Conservation (phyloP, 2,888 invertebrate species). For the Athrips mouffetella region DNA sequence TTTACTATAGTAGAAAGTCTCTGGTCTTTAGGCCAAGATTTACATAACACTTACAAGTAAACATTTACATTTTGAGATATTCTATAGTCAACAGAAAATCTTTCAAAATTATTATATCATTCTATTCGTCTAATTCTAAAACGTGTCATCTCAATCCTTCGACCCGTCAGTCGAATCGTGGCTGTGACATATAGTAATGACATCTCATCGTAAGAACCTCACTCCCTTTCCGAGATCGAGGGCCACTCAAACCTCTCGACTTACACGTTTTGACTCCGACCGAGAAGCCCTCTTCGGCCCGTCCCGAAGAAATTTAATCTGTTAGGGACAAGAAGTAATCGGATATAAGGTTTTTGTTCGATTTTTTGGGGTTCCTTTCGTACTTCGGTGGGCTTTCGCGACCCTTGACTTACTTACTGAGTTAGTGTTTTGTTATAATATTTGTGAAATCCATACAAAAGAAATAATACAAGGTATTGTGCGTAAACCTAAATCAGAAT, state of each 20-base stretch:
- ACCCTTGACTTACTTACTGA: too few relatives aligned
- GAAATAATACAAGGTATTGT: too few relatives aligned
- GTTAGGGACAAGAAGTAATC: conserved; percentile 38
- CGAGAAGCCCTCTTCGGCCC: conserved; percentile 7
- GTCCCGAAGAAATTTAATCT: conserved; percentile 47
- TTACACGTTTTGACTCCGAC: conserved; percentile 45
- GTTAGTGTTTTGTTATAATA: too few relatives aligned
- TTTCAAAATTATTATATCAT: too few relatives aligned
- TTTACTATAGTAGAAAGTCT: too few relatives aligned
- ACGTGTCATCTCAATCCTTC: conserved; percentile 2
- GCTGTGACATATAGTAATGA: conserved; percentile 37
- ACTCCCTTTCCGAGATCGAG: conserved; percentile 34
- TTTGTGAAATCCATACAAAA: too few relatives aligned
- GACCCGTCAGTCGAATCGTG: conserved; percentile 21
- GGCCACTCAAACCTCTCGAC: conserved; percentile 41
- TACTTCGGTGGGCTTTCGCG: too few relatives aligned
- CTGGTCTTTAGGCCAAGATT: too few relatives aligned
- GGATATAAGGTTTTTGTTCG: conserved; percentile 37
- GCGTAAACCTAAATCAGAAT: too few relatives aligned
- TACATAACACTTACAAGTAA: too few relatives aligned
- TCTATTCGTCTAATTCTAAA: background rate
- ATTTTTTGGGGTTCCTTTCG: conserved; percentile 1
- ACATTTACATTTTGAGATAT: too few relatives aligned
- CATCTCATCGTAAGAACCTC: conserved; percentile 30
- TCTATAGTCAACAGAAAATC: too few relatives aligned